phyloP scores from a whole-genome alignment of 1,140 invertebrate genomes.

The Lasaia peninsularis region DNA sequence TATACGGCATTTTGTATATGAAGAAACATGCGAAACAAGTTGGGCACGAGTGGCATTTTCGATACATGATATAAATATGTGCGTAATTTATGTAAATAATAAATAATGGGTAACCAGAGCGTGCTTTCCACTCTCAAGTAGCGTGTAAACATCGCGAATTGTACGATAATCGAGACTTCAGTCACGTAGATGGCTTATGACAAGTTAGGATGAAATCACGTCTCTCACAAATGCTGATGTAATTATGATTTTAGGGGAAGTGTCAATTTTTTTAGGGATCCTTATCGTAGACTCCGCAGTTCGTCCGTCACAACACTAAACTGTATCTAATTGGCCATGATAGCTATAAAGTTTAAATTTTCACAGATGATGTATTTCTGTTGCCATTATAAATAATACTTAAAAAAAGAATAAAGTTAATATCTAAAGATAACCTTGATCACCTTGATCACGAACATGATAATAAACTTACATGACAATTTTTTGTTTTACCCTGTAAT shows the following conservation, averaged over 20 bases:
- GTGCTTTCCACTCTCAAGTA: conserved; percentile 18
- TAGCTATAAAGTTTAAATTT: too few species aligned
- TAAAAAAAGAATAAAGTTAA: too few species aligned
- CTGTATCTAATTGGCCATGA: too few species aligned
- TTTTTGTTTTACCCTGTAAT: too few species aligned
- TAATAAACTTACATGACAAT: too few species aligned
- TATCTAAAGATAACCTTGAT: too few species aligned
- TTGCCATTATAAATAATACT: too few species aligned
- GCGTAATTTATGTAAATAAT: conserved; percentile 12
- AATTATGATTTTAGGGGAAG: not conserved
- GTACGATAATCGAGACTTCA: conserved; percentile 18
- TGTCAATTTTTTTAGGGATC: too few species aligned
- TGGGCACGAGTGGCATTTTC: conserved; percentile 7
- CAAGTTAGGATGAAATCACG: conserved; percentile 17
- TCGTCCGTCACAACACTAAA: too few species aligned
- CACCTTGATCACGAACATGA: too few species aligned
- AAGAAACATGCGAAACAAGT: conserved; percentile 3
- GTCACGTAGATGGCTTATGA: conserved; percentile 24
- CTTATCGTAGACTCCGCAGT: too few species aligned
- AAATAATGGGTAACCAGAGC: conserved; percentile 14
- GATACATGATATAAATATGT: not conserved
- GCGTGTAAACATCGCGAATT: conserved; percentile 22
- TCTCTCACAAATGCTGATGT: conserved; percentile 16
- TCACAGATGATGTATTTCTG: too few species aligned
- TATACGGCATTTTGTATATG: conserved; percentile 1